These are phyloP conservation scores for Gambelia wislizenii DNA, from an alignment of 2,797 vertebrate species.

Conservation along the genomic window DNA sequence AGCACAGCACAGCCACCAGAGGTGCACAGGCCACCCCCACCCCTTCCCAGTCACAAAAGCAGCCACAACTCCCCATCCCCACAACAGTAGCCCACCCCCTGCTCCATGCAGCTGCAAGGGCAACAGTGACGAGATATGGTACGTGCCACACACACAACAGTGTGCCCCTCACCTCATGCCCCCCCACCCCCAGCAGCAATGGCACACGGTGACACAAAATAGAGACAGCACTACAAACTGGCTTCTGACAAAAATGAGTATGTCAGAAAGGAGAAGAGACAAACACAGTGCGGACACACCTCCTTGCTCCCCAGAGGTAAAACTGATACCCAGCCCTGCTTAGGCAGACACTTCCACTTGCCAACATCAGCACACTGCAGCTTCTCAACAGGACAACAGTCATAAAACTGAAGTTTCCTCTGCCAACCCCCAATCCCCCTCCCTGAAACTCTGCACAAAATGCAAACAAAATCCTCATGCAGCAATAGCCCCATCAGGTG, in stretches of 20 bases:
- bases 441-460: conserved; percentile 11
- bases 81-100: not conserved
- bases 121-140: conserved; percentile 11
- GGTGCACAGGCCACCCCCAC: not conserved
- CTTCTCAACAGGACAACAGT: conserved; percentile 17
- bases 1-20: not conserved
- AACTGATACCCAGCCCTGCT: not conserved
- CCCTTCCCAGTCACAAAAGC: not conserved
- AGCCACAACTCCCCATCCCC: not conserved
- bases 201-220: not conserved
- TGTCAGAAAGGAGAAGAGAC: not conserved
- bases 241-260: conserved; percentile 11
- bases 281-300: not conserved
- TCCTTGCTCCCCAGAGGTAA: not conserved
- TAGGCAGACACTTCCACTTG: conserved; percentile 16
- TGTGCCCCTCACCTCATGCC: not conserved
- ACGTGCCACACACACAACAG: not conserved
- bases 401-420: not conserved
- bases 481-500: conserved; percentile 23
- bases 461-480: conserved; percentile 27
- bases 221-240: conserved; percentile 16
- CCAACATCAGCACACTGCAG: conserved; percentile 14
- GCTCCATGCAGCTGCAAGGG: conserved; percentile 8
- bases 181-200: not conserved
- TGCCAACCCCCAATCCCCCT: not conserved